Evolutionary conservation across 2,113 vertebrate species (phyloP).

Genomic region (Megalops atlanticus): DNA sequence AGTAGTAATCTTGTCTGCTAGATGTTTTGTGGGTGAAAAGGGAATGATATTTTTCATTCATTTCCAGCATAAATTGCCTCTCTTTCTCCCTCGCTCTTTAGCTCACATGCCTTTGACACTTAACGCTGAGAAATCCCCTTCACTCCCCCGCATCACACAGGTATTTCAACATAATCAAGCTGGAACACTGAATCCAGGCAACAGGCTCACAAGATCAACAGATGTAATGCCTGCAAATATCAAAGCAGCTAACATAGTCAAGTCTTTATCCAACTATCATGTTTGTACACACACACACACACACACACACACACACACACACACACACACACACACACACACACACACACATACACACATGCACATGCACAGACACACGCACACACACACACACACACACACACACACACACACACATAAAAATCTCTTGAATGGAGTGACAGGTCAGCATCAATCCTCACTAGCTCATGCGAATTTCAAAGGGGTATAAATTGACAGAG

Average conservation of each 20-base stretch:
- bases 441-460: background rate
- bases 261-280: too few relatives aligned
- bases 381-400: background rate
- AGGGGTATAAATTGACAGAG: background rate
- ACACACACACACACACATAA: background rate
- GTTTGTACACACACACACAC: conserved; percentile 15
- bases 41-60: background rate
- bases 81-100: too few relatives aligned
- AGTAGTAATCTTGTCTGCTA: background rate
- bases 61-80: background rate
- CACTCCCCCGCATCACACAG: too few relatives aligned
- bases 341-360: too few relatives aligned
- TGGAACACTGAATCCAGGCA: too few relatives aligned
- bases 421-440: background rate
- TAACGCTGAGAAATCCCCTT: too few relatives aligned
- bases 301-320: background rate
- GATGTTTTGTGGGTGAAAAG: background rate
- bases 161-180: too few relatives aligned
- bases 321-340: conserved; percentile 7
- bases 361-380: background rate
- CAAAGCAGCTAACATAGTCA: too few relatives aligned
- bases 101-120: too few relatives aligned
- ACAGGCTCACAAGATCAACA: too few relatives aligned
- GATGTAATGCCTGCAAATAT: too few relatives aligned
- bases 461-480: background rate